phyloP scores from a whole-genome alignment of 2,888 invertebrate species.

The Sesamia inferens region DNA sequence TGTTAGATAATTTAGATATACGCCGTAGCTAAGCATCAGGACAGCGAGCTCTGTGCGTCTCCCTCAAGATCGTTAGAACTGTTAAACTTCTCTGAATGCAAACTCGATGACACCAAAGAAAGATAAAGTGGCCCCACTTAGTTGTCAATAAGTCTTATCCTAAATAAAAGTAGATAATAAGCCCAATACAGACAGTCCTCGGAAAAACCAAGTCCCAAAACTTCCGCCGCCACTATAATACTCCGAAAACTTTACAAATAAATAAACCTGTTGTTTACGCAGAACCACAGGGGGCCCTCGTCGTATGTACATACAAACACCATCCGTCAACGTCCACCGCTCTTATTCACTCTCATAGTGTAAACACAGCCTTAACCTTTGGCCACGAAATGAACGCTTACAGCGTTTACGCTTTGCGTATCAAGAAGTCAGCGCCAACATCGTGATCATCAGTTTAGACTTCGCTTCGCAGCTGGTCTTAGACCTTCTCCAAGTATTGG shows the following conservation, averaged over 20 bases:
- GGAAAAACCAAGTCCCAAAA: slow-evolving; percentile 42
- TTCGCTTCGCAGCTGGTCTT: background rate
- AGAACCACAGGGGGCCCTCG: slow-evolving; percentile 49
- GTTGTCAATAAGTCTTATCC: slow-evolving; percentile 29
- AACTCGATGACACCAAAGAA: background rate
- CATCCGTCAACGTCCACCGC: slow-evolving; percentile 78
- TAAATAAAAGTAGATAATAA: slow-evolving; percentile 37
- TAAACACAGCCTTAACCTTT: slow-evolving; percentile 70
- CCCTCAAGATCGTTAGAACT: background rate
- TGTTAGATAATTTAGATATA: background rate
- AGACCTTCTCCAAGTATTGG: background rate
- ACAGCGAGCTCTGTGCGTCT: background rate
- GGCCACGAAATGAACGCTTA: slow-evolving; percentile 22
- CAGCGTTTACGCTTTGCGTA: slow-evolving; percentile 1
- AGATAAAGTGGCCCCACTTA: background rate
- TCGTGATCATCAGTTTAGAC: background rate
- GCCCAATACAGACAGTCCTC: slow-evolving; percentile 20
- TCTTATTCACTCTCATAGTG: slow-evolving; percentile 75
- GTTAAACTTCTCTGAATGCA: background rate
- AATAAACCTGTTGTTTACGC: slow-evolving; percentile 69
- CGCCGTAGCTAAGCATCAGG: background rate
- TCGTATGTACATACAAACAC: slow-evolving; percentile 75
- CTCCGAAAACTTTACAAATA: slow-evolving; percentile 67
- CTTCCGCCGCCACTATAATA: slow-evolving; percentile 50
- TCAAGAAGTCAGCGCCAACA: background rate